phyloP scores from a whole-genome alignment of 1,140 invertebrate species.

The Eumeta japonica region DNA sequence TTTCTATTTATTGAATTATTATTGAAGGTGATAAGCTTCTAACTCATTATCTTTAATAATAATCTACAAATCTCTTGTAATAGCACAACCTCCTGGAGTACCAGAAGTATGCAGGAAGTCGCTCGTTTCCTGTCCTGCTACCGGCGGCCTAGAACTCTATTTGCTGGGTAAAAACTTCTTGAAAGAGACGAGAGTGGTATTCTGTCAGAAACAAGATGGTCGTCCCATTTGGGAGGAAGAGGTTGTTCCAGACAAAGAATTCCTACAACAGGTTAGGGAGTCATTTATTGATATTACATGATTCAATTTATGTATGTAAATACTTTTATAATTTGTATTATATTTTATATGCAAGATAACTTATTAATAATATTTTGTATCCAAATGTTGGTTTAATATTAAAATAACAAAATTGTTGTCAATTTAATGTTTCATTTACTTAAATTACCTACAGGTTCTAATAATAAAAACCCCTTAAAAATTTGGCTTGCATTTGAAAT shows the following conservation, averaged over 20 bases:
- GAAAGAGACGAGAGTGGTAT: slow-evolving; percentile 88
- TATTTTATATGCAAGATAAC: no score
- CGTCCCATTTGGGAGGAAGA: slow-evolving; percentile 72
- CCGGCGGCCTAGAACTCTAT: slow-evolving; percentile 87
- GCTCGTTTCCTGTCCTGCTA: slow-evolving; percentile 71
- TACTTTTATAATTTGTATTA: slow-evolving; percentile 1
- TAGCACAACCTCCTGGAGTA: slow-evolving; percentile 92
- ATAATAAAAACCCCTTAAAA: no score
- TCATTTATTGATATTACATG: slow-evolving; percentile 16
- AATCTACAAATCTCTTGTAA: slow-evolving; percentile 26
- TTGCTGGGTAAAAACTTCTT: slow-evolving; percentile 96
- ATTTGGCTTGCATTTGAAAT: no score
- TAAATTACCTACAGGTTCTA: no score
- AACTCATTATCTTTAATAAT: no score
- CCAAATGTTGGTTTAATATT: no score
- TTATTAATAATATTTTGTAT: no score
- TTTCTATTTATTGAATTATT: no score
- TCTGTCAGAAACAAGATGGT: slow-evolving; percentile 67
- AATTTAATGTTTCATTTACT: no score
- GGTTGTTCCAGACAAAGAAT: slow-evolving; percentile 80
- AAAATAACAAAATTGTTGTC: no score
- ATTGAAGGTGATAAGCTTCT: no score
- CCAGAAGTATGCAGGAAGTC: slow-evolving; percentile 96
- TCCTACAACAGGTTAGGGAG: slow-evolving; percentile 74
- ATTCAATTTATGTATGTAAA: slow-evolving; percentile 1